Percentiles rank a stretch among this genome's conserved stretches.
Evolutionary conservation across 2,113 vertebrate species (phyloP).

Genomic region (Copsychus sechellarum): DNA sequence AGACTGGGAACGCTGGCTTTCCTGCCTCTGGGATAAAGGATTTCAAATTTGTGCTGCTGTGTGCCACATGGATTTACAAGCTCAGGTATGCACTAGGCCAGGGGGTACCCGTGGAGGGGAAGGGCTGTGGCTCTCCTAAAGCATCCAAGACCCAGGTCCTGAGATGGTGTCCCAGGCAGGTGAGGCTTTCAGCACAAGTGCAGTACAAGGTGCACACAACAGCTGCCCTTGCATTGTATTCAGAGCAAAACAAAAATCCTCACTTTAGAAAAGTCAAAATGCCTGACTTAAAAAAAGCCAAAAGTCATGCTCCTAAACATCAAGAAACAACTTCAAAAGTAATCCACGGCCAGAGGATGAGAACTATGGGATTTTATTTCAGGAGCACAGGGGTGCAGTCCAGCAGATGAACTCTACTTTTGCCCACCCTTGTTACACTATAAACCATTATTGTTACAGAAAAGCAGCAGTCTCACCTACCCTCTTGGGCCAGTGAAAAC

Average conservation of each 20-base stretch:
- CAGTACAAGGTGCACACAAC: not conserved
- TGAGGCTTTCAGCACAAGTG: not conserved
- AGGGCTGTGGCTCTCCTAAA: not conserved
- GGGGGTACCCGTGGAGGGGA: fast-evolving
- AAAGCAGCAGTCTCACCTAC: not conserved
- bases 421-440: not conserved
- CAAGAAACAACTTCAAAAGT: not conserved
- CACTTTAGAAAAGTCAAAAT: not conserved
- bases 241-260: not conserved
- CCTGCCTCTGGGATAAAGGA: not conserved
- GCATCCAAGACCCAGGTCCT: not conserved
- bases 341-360: not conserved
- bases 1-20: not conserved
- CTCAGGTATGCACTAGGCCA: not conserved
- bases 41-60: not conserved
- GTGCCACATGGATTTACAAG: not conserved
- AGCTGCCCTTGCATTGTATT: fast-evolving
- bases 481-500: not conserved
- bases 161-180: not conserved
- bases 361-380: not conserved
- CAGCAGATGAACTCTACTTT: not conserved
- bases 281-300: not conserved
- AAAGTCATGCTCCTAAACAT: not conserved
- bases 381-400: not conserved
- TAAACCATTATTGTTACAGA: not conserved